Conservation (phyloP, 2,113 vertebrate genomes). For the Seriola quinqueradiata region DNA sequence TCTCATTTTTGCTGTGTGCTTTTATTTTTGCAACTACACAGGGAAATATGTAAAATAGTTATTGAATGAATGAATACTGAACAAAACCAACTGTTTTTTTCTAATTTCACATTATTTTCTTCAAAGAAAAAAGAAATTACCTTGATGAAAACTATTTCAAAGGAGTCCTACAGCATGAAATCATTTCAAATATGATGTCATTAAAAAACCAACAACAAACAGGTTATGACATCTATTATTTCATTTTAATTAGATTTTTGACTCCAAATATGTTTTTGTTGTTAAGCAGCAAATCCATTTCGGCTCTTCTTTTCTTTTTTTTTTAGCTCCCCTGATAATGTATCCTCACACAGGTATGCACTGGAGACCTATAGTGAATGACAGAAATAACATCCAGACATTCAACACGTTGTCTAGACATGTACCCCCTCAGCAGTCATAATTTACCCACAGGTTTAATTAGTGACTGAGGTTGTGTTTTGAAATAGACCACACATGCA, state of each 20-base stretch:
- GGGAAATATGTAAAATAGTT: not conserved
- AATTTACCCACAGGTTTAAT: constrained; percentile 47
- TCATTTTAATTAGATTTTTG: not conserved
- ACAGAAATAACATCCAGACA: constrained; percentile 5
- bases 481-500: constrained; percentile 51
- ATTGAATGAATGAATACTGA: not conserved
- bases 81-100: not conserved
- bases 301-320: not conserved
- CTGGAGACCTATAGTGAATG: not conserved
- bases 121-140: not conserved
- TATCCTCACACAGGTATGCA: not conserved
- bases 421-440: constrained; percentile 11
- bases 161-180: too few species aligned
- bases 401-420: constrained; percentile 38
- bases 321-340: not conserved
- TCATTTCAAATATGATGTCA: too few species aligned
- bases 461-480: constrained; percentile 35
- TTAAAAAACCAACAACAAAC: not conserved
- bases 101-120: not conserved
- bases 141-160: not conserved
- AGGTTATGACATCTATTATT: not conserved
- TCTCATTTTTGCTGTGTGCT: not conserved
- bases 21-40: not conserved
- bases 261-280: not conserved
- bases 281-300: not conserved